phyloP scores from a whole-genome alignment of 2,113 vertebrate genomes.

The Morone chrysops region DNA sequence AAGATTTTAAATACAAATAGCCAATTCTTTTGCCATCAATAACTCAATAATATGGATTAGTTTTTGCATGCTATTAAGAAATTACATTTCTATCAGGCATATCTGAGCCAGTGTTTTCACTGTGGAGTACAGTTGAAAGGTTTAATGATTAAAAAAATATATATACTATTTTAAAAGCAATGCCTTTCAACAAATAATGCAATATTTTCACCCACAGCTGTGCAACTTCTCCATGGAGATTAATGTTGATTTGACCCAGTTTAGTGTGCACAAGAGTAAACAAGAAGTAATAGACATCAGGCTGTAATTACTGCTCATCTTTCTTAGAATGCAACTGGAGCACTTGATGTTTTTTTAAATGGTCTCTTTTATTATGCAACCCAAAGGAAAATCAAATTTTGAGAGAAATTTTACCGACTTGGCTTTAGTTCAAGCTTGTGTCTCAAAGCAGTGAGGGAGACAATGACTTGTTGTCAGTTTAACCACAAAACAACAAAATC shows the following conservation, averaged over 20 bases:
- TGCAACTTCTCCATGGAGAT: neutral
- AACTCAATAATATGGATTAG: neutral
- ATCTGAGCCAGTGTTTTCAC: neutral
- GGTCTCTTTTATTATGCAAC: neutral
- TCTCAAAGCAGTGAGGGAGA: constrained; percentile 81
- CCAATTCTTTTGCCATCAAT: neutral
- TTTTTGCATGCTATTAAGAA: neutral
- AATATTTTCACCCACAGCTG: neutral
- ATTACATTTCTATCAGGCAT: neutral
- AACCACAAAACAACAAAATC: constrained; percentile 87
- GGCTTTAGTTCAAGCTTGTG: constrained; percentile 17
- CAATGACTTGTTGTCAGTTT: constrained; percentile 83
- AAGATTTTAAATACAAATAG: neutral
- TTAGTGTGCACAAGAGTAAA: neutral
- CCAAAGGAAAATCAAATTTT: neutral
- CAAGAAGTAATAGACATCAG: neutral
- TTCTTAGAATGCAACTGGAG: neutral
- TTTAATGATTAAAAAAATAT: neutral
- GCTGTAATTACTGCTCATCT: neutral
- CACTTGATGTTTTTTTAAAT: neutral
- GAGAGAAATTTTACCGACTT: neutral
- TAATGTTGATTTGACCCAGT: neutral
- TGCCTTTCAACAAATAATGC: neutral
- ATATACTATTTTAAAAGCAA: neutral
- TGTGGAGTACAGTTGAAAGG: neutral